Percentiles rank a stretch among this genome's conserved stretches.
These are phyloP conservation scores for Engystomops pustulosus DNA, from an alignment of 2,113 vertebrate genomes.

Conservation along the genomic window DNA sequence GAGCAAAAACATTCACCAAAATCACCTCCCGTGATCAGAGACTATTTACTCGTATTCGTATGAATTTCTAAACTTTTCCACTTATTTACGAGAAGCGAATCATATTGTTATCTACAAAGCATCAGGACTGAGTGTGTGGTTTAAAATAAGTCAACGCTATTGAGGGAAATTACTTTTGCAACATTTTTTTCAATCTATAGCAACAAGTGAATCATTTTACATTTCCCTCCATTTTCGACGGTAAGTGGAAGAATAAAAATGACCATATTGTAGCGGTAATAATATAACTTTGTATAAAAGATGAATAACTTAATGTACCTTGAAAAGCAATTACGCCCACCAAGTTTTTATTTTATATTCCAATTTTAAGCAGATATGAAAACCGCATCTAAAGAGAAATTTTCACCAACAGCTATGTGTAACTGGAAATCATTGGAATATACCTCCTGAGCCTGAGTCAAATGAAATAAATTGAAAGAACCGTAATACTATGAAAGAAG, in stretches of 20 bases:
- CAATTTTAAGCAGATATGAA: background rate
- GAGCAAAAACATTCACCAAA: background rate
- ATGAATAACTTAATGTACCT: constrained; percentile 20
- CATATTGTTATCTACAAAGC: background rate
- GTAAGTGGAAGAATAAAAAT: constrained; percentile 4
- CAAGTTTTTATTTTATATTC: background rate
- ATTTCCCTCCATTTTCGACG: background rate
- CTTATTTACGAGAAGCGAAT: background rate
- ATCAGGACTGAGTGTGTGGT: background rate
- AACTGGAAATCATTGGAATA: background rate
- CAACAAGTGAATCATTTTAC: constrained; percentile 17
- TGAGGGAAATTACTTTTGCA: background rate
- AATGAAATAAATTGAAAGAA: too few species aligned
- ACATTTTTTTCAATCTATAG: background rate
- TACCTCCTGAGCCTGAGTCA: background rate
- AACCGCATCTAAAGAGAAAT: background rate
- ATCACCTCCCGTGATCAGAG: background rate
- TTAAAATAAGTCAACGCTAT: background rate
- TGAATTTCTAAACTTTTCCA: background rate
- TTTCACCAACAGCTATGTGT: background rate
- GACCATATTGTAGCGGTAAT: constrained; percentile 21
- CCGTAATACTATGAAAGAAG: too few species aligned
- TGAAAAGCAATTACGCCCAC: constrained; percentile 43
- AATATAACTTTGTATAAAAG: constrained; percentile 7
- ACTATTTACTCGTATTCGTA: background rate